phyloP scores from a whole-genome alignment of 2,797 vertebrate species.

The Gymnothorax javanicus region DNA sequence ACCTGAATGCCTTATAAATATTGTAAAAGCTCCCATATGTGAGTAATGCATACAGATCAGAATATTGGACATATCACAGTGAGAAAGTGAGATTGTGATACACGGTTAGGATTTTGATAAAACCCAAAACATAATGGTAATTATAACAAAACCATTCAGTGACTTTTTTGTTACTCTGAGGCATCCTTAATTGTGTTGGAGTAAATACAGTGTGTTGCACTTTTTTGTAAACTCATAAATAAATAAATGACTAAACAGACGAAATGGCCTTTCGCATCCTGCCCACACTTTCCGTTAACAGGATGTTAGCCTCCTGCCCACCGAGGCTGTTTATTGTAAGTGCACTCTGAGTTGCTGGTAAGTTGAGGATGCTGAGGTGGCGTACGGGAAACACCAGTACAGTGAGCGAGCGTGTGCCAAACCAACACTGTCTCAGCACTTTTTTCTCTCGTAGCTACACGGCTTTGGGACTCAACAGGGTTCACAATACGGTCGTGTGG shows the following conservation, averaged over 20 bases:
- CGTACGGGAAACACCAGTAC: conserved; percentile 7
- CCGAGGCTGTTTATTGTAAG: conserved; percentile 30
- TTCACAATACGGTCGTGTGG: background rate
- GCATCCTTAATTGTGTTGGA: background rate
- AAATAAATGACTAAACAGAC: conserved; percentile 6
- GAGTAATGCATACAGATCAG: background rate
- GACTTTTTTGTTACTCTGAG: background rate
- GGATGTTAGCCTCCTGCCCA: background rate
- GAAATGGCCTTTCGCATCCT: background rate
- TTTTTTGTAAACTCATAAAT: conserved; percentile 8
- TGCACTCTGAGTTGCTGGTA: conserved; percentile 13
- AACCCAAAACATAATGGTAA: background rate
- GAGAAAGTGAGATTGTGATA: background rate
- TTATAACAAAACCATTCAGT: background rate
- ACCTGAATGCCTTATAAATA: background rate
- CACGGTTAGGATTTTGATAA: background rate
- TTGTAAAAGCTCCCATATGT: background rate
- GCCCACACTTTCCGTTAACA: conserved; percentile 25
- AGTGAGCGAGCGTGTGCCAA: background rate
- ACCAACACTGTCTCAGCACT: conserved; percentile 9
- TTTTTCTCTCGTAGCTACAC: background rate
- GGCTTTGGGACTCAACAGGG: background rate
- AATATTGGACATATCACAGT: background rate
- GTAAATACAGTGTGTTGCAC: background rate
- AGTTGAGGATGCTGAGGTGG: conserved; percentile 19